Evolutionary conservation across 2,797 vertebrate species (phyloP).

Genomic region (Melopsittacus undulatus): DNA sequence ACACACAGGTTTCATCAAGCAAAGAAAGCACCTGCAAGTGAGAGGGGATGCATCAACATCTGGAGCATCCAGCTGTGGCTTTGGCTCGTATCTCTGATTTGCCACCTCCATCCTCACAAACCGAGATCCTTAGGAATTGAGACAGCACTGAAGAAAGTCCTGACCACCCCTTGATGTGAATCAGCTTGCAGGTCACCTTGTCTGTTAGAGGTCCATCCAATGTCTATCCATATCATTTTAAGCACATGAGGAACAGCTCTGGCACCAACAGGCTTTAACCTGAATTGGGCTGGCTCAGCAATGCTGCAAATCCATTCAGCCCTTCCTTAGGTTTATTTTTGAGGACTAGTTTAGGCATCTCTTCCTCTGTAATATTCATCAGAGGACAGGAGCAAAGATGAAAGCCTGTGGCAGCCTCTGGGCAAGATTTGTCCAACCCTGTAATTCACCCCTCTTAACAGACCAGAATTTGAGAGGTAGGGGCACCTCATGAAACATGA

Average conservation of each 20-base stretch:
- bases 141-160: neutral
- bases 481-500: neutral
- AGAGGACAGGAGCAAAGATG: neutral
- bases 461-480: neutral
- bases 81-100: neutral
- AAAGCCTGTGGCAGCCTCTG: slow-evolving; percentile 52
- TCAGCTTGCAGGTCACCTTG: neutral
- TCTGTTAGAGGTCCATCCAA: neutral
- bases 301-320: neutral
- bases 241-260: neutral
- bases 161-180: neutral
- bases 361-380: neutral
- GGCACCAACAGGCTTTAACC: neutral
- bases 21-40: neutral
- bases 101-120: neutral
- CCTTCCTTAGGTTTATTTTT: neutral
- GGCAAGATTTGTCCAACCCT: slow-evolving; percentile 57
- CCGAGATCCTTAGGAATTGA: neutral
- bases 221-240: neutral
- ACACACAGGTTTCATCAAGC: neutral
- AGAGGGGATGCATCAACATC: neutral
- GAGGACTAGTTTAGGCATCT: neutral
- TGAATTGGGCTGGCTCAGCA: neutral
- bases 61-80: neutral
- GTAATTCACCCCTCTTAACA: slow-evolving; percentile 12